Base-by-base conservation (phyloP, 1,140 invertebrate species). In the Pissodes strobi region DNA sequence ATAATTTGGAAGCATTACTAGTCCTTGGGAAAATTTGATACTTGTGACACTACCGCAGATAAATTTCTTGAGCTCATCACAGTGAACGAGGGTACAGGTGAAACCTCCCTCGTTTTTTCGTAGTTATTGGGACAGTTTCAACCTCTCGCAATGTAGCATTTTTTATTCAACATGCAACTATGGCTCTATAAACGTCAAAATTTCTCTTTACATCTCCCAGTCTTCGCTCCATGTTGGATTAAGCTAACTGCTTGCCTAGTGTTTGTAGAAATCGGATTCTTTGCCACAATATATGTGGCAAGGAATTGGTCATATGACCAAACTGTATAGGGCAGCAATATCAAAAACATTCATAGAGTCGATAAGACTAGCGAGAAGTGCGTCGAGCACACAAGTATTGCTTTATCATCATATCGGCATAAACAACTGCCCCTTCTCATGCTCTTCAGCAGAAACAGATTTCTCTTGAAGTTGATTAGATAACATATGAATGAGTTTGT, bases 381-480 rank as follows among this genome's bases (percentile, higher is more conserved):
- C n/a, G 56, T 22, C 58, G 10, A 8, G 19, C 41, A 43, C 55
- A 58, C 2, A 51, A 52, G 39, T 62, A 67, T 67, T 66, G 46
- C 22, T 38, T 53, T 2, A 57, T 38, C 10, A 61, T 48, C 21
- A 61, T 67, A 46, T n/a, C 58, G 3, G 37, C 27, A 61, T 52
- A 61, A 53, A 55, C 64, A 22, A 66, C 58, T 4, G 19, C 23
- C 9, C 56, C 18, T 63, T 63, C 13, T 21, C 18, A 13, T 19
- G 46, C 4, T 57, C 41, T 22, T 57, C 22, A 34, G 9, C 19
- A 43, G 9, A 22, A 2, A 41, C 51, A 5, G 8, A 10, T 10
- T 59, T 45, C 27, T 45, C 49, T 38, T 68, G 12, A 68, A 74
- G 73, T 34, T 66, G 60, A 25, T 49, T 64, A 6, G 66, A 74